Base-by-base conservation (phyloP, 2,113 vertebrate species). In the Dascyllus trimaculatus region DNA sequence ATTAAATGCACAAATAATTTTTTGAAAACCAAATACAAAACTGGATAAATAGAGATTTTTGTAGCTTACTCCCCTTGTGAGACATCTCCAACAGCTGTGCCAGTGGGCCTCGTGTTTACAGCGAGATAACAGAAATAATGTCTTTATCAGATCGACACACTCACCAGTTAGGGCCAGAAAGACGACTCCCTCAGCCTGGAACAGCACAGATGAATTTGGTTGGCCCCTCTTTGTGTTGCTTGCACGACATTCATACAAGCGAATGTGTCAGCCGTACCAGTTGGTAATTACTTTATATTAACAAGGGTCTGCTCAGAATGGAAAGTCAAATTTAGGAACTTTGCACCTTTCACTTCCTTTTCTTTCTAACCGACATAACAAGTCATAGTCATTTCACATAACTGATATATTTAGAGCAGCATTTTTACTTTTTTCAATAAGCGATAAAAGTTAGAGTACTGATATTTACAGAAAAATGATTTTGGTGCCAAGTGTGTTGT, bases 121-220 rank as follows among this genome's bases (percentile, higher is more conserved):
- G 63, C 2, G 11, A 84, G 74, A 87, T 81, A 71, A 71, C 25
- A 61, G 26, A 71, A 53, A 48, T 21, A 1, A 0, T 56, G 6
- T 6, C 18, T 43, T 14, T 78, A 77, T 77, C 58, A 62, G 48
- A 79, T 29, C 40, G 49, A 25, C 53, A 68, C 59, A 75, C 84
- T 86, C 78, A 88, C 78, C 79, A 21, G 56, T 61, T 24, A 2
- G 22, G 21, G 26, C 15, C 25, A 13, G 7, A 53, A 22, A n/a
- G 17, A 19, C 35, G 45, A 38, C 76, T 85, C 70, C 70, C 24
- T 70, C 21, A 13, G 14, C 14, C 15, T 48, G 17, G 2, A 54
- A 24, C 19, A 19, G 59, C 51, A 38, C 17, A 14, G n/a, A 43
- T 61, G 52, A 75, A n/a, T 21, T 15, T 4, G 2, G 21, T 21